Evolutionary conservation across 2,797 vertebrate genomes (phyloP).

Genomic region (Acridotheres tristis): DNA sequence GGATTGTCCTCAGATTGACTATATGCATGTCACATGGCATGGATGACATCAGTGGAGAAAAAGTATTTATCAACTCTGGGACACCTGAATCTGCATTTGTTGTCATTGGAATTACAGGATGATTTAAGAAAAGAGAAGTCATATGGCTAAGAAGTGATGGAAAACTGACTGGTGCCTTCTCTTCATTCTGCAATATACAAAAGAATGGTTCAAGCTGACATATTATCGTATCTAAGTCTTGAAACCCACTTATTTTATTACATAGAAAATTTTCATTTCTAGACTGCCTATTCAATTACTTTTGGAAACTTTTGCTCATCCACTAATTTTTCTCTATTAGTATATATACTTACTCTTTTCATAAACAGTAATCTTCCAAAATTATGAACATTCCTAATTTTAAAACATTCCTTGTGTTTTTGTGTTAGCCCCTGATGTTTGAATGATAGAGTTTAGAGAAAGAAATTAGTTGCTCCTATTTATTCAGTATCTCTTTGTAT

Average conservation of each 20-base stretch:
- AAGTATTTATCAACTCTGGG: constrained; percentile 70
- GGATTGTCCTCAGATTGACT: constrained; percentile 87
- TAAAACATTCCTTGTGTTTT: neutral
- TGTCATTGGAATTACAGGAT: constrained; percentile 83
- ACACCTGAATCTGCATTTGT: constrained; percentile 47
- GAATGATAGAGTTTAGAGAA: neutral
- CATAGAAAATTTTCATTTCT: neutral
- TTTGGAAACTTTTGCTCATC: neutral
- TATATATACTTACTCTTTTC: neutral
- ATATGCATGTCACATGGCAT: constrained; percentile 90
- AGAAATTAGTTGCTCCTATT: neutral
- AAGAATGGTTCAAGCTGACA: neutral
- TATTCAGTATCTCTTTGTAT: neutral
- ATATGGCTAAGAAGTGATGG: constrained; percentile 88
- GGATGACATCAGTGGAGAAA: constrained; percentile 80
- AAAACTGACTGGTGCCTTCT: constrained; percentile 78
- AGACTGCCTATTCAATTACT: neutral
- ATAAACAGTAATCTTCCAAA: neutral
- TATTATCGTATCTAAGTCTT: neutral
- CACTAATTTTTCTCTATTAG: neutral
- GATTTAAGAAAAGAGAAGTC: constrained; percentile 83
- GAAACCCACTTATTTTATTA: neutral
- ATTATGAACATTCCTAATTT: neutral
- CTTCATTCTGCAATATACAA: constrained; percentile 74
- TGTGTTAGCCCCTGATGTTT: neutral